Base-by-base conservation (phyloP, 1,140 invertebrate species). In the Zophobas atratus region DNA sequence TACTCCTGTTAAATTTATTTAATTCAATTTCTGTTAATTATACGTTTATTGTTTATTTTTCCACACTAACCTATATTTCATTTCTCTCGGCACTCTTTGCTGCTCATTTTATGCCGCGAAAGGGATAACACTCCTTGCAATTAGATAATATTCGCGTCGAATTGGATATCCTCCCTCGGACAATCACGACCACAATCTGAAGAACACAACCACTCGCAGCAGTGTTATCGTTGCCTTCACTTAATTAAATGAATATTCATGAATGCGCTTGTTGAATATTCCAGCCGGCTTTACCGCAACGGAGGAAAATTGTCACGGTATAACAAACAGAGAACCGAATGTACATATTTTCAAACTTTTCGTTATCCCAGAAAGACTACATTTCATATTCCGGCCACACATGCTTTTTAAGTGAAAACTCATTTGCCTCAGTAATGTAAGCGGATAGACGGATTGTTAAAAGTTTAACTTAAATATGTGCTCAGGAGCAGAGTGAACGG, bases 161-260 rank as follows among this genome's bases (percentile, higher is more conserved):
- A 39, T 76, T 49, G 75, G 48, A 76, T 53, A 55, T 49, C 36
- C 55, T 75, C 41, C 35, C 53, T 76, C 67, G 71, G 71, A 77
- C 67, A 77, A 55, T 77, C 53, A 77, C 63, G 51, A 56, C 60
- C 53, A 48, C 55, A 77, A 72, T 77, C 76, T 77, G 76, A 77
- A 70, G 70, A 77, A 72, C 46, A 34, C 57, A 57, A 55, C 76
- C 76, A 72, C 76, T 77, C 43, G 36, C 48, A 60, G 41, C 41
- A 70, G 39, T 74, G 57, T 77, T 75, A 77, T 78, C 79, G 76
- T 51, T 80, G 79, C 79, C 79, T 80, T 81, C 81, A 81, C 81
- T 80, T 81, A 81, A 81, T 81, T 80, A 78, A 80, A 80, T 81
- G 79, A 81, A 80, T 81, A 81, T 81, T 81, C 79, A 81, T 81